Base-by-base conservation (phyloP, 2,113 vertebrate species). In the Hucho hucho region DNA sequence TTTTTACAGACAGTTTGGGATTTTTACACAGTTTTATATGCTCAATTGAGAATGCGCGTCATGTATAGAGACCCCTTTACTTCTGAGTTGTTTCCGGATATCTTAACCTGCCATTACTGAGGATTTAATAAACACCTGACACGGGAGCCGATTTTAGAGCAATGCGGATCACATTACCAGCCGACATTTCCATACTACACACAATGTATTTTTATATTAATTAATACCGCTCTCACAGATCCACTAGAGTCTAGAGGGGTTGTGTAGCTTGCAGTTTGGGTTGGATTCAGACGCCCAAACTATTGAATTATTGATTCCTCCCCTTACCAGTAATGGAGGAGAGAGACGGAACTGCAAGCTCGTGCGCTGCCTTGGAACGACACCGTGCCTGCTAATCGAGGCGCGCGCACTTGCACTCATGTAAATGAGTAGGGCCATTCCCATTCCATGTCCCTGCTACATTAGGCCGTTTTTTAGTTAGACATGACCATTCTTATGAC, bases 221-320 rank as follows among this genome's bases (percentile, higher is more conserved):
- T 94, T 92, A 92, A 91, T 91, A 82, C 85, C 78, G 83, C 84
- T 89, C 88, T 89, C 82, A 86, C 82, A 61, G 77, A 83, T 86
- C 79, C 84, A 77, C 84, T 76, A 37, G 59, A 87, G 84, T 89
- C 37, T 43, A 80, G 67, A 78, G 75, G 84, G 86, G 86, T 43
- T 89, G 88, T 88, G 90, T 84, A 82, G 81, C 85, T 79, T 72
- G 78, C 76, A 9, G 84, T 87, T 89, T 80, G 79, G 84, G 86
- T 74, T 84, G 87, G 83, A 88, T 89, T 90, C 76, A 87, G 93
- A 92, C 92, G 90, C 92, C 91, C 91, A 90, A 83, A 87, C 79
- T 93, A 93, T 92, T 90, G 92, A 93, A 89, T 93, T 93, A 93
- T 94, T 85, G 91, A 94, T 92, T 82, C 4, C 72, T 80, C 82